These are phyloP conservation scores for Thalassarche chlororhynchos DNA, from an alignment of 2,113 vertebrate genomes.

Conservation along the genomic window DNA sequence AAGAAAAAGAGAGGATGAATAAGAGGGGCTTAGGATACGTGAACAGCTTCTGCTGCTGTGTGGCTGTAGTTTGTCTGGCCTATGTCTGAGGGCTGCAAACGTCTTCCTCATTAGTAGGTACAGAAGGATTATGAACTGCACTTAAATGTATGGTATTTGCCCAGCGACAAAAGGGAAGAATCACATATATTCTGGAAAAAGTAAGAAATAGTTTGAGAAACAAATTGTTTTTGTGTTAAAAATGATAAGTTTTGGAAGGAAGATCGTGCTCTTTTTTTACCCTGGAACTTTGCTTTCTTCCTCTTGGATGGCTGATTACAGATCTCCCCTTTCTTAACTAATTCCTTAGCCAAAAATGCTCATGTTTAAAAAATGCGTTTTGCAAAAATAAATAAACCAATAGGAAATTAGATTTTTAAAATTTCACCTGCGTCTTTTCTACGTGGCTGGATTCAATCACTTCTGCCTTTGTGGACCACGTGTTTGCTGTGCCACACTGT, in stretches of 20 bases:
- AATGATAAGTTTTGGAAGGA: neutral
- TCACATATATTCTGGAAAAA: neutral
- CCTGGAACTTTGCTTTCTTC: neutral
- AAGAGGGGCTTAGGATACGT: neutral
- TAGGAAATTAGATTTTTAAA: neutral
- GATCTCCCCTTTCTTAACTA: neutral
- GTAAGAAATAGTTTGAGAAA: neutral
- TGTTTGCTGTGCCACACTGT: neutral
- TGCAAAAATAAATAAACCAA: neutral
- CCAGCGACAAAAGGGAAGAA: neutral
- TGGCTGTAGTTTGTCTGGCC: neutral
- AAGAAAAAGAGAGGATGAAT: neutral
- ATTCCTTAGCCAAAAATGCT: neutral
- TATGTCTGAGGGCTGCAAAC: neutral
- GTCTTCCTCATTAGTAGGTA: neutral
- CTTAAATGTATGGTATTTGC: neutral
- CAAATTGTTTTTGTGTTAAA: neutral
- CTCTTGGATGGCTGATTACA: neutral
- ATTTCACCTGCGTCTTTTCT: neutral
- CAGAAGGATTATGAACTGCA: neutral
- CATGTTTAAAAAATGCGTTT: neutral
- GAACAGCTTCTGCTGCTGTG: neutral
- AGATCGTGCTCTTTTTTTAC: neutral
- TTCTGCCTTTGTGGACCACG: neutral
- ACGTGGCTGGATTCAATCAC: neutral